A percentile compares a stretch with the other conserved stretches of the same genome.
Conservation (phyloP, 2,113 vertebrate species). For the Saimiri boliviensis region DNA sequence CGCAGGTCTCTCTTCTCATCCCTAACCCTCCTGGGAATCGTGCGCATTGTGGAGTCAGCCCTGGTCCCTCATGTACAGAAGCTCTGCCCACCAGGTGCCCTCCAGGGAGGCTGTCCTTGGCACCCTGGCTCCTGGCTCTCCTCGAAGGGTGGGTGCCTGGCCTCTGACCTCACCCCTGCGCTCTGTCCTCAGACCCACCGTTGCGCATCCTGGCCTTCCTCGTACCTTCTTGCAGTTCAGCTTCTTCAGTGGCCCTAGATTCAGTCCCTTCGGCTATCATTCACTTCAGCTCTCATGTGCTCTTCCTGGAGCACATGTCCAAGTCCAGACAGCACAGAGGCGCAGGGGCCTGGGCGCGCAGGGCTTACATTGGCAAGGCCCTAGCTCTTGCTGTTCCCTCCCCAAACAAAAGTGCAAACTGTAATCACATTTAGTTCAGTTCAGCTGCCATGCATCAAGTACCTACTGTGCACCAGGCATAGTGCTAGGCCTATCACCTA, state of each 20-base stretch:
- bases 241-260: not conserved
- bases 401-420: not conserved
- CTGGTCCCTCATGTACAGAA: not conserved
- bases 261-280: not conserved
- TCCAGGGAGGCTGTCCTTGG: not conserved
- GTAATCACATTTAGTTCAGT: not conserved
- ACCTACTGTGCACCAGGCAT: not conserved
- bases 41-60: not conserved
- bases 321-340: not conserved
- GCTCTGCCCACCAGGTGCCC: not conserved
- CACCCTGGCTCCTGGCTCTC: not conserved
- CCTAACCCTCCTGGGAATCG: not conserved
- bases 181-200: not conserved
- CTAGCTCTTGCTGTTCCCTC: not conserved
- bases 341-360: not conserved
- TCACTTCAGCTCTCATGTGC: not conserved
- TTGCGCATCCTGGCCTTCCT: not conserved
- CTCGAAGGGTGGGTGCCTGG: rapidly evolving
- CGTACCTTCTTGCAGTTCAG: not conserved
- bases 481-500: not conserved
- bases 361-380: rapidly evolving
- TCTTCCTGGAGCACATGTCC: not conserved
- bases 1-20: not conserved
- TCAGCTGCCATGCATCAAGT: rapidly evolving
- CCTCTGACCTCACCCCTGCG: not conserved